Evolutionary conservation across 2,113 vertebrate species (phyloP), one percentile per base, ranked within the genome.

Genomic region (Misgurnus mizolepis): DNA sequence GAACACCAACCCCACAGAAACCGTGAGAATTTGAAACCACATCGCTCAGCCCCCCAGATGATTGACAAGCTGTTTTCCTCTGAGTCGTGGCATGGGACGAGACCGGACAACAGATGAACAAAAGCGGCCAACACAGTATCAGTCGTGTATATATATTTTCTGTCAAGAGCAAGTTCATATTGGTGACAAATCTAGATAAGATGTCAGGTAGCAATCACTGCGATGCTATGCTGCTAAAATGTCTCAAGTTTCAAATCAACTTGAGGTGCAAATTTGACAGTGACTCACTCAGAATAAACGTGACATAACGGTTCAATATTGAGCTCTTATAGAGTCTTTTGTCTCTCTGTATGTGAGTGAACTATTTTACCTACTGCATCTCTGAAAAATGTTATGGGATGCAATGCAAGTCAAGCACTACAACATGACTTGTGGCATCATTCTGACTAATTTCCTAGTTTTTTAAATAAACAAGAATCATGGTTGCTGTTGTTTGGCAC

Each of bases 61-160:
- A 84, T 76, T 84, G 82, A 71, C 82, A 78, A 71, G 74, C 65
- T 75, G 6, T 58, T 60, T 60, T 60, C 71, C 71, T 11, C 6
- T 39, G 73, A 75, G 73, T 62, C 73, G 64, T 49, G 73, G n/a
- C n/a, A 47, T 61, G 73, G 78, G 77, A 68, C 49, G 15, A 69
- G 67, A 60, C 60, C 60, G 56, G 82, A 81, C 73, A 68, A 50
- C 53, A 73, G 39, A 81, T 81, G 74, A 67, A 71, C 66, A 67
- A 71, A 55, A 62, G 43, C 61, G 77, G 66, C 14, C 27, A 34
- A 34, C 69, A 9, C 18, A 47, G 45, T 47, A 47, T 5, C 27
- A 34, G 27, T 34, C 27, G 3, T 34, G 27, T 34, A 3, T 34
- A 3, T 34, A 34, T 34, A 34, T 34, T 76, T 62, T 78, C 53